These are phyloP conservation scores for Ichneumon xanthorius DNA, from an alignment of 2,888 invertebrate genomes.

Conservation along the genomic window DNA sequence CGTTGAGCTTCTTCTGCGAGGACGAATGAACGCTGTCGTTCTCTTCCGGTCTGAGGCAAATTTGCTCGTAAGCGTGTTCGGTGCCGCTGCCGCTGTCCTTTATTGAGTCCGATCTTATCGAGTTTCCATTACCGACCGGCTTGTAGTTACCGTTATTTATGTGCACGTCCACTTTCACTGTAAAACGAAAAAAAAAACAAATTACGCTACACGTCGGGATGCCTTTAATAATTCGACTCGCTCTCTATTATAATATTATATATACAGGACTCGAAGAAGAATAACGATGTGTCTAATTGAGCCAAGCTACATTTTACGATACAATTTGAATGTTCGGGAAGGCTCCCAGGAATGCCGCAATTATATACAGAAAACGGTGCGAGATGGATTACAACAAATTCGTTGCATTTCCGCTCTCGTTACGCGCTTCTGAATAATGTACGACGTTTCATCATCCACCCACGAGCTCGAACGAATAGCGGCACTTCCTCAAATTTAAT, in stretches of 20 bases:
- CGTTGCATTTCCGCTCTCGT: conserved; percentile 51
- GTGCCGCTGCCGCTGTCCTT: conserved; percentile 75
- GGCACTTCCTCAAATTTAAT: conserved; percentile 36
- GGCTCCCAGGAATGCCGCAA: background rate
- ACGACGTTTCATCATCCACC: conserved; percentile 30
- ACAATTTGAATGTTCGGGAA: conserved; percentile 35
- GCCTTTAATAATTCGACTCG: conserved; percentile 2
- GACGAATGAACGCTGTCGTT: conserved; percentile 75
- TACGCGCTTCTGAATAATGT: conserved; percentile 35
- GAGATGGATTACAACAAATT: conserved; percentile 28
- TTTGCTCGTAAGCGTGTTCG: conserved; percentile 84
- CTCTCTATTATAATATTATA: conserved; percentile 30
- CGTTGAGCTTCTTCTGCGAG: conserved; percentile 76
- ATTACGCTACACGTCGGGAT: conserved; percentile 10
- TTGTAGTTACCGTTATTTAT: conserved; percentile 81
- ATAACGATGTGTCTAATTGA: conserved; percentile 55
- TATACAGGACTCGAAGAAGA: conserved; percentile 4
- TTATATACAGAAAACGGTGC: conserved; percentile 19
- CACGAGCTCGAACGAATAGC: conserved; percentile 21
- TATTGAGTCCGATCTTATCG: conserved; percentile 77
- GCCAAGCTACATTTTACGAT: conserved; percentile 7
- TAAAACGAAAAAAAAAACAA: conserved; percentile 20
- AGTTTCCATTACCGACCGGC: conserved; percentile 79
- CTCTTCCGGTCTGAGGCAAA: conserved; percentile 80
- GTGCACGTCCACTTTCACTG: conserved; percentile 95